Percentiles rank a stretch among this genome's conserved stretches.
Conservation (phyloP, 53 echinoderm and acorn worm species). For the Hippasteria phrygiana region DNA sequence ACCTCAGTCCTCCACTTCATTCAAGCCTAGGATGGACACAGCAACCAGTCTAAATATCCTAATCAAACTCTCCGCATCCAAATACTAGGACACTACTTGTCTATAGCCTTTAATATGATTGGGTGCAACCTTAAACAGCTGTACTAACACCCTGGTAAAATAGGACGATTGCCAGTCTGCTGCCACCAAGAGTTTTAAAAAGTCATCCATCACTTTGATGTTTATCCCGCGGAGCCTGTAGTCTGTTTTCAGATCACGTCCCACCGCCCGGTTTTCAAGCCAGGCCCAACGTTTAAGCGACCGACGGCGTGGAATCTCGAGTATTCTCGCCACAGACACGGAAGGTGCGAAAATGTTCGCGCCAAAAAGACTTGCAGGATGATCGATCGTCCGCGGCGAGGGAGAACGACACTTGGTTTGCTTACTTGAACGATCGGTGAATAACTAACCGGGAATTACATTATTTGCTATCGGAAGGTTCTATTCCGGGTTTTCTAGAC, state of each 20-base stretch:
- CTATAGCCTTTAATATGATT: no score
- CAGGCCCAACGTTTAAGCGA: background rate
- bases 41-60: no score
- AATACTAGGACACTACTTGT: no score
- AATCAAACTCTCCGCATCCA: no score
- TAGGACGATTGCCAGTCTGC: background rate
- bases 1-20: no score
- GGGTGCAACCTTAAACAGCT: no score
- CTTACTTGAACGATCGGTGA: background rate
- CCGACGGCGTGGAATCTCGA: background rate
- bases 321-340: slow-evolving; percentile 22
- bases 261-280: background rate
- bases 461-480: background rate
- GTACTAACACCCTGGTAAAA: no score
- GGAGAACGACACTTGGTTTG: background rate
- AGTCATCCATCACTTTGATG: background rate
- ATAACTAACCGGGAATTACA: background rate
- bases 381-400: background rate
- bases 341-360: background rate
- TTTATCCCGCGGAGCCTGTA: background rate
- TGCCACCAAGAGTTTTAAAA: background rate
- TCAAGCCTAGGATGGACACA: no score
- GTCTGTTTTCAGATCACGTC: slow-evolving; percentile 16
- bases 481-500: no score
- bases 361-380: background rate